Percentiles rank a stretch among this genome's conserved stretches.
Evolutionary conservation across 2,888 invertebrate species (phyloP).

Genomic region (Rotaria sp.): DNA sequence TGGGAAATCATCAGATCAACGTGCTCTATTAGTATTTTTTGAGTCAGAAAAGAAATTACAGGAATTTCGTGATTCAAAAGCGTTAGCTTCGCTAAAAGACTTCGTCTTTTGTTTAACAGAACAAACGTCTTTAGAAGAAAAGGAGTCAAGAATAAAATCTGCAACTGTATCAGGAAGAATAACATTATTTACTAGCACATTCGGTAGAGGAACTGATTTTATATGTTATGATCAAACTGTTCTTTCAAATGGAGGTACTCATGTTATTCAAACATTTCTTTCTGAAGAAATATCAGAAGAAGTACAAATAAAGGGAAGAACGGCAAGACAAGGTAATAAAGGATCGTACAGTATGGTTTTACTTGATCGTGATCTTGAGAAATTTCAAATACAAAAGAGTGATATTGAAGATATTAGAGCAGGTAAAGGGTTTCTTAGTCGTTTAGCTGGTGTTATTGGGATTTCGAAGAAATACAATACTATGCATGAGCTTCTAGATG

Average conservation of each 20-base stretch:
- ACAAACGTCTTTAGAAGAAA: neutral
- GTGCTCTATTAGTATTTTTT: no score
- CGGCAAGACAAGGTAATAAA: neutral
- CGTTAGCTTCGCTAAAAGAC: neutral
- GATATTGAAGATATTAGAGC: neutral
- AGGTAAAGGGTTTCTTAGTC: no score
- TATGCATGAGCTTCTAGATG: no score
- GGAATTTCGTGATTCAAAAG: neutral
- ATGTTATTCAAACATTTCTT: conserved; percentile 32
- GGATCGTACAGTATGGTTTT: conserved; percentile 27
- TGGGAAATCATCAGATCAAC: no score
- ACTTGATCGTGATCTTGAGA: neutral
- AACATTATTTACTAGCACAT: neutral
- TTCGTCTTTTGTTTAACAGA: neutral
- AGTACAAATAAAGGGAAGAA: conserved; percentile 30
- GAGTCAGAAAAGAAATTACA: neutral
- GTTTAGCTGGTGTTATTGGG: no score
- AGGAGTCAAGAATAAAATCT: neutral
- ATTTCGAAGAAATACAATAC: no score
- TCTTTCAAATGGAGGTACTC: neutral
- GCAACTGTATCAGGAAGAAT: neutral
- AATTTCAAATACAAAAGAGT: neutral
- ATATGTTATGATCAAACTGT: neutral
- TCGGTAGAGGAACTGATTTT: conserved; percentile 33
- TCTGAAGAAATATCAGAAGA: conserved; percentile 29